phyloP scores from a whole-genome alignment of 2,113 vertebrate genomes.

The Scartelaos histophorus region DNA sequence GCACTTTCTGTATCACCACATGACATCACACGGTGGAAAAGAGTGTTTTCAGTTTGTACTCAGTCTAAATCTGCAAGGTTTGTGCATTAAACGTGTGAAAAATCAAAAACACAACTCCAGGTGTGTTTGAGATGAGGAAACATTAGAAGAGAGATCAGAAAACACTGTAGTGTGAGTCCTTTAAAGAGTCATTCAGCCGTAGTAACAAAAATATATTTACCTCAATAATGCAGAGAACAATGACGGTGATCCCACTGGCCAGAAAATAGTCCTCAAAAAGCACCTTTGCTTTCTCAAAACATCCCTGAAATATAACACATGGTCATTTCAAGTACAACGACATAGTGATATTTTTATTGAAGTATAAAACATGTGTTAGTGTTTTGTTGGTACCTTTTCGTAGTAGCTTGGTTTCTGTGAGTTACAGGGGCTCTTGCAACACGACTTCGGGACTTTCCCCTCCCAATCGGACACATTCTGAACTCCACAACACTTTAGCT shows the following conservation, averaged over 20 bases:
- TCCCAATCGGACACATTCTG: slow-evolving; percentile 50
- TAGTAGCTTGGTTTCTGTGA: rapidly evolving
- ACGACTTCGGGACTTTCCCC: background rate
- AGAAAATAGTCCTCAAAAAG: slow-evolving; percentile 72
- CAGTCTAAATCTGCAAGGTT: too few species aligned
- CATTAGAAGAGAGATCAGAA: too few species aligned
- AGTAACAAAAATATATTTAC: slow-evolving; percentile 44
- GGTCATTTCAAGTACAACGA: background rate
- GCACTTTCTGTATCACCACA: too few species aligned
- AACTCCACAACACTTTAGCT: slow-evolving; percentile 76
- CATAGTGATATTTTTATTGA: background rate
- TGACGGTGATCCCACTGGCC: slow-evolving; percentile 67
- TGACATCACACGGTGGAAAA: too few species aligned
- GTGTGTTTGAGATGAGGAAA: too few species aligned
- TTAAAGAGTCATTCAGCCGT: background rate
- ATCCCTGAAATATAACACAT: slow-evolving; percentile 64
- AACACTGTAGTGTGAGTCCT: too few species aligned
- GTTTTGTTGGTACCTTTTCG: slow-evolving; percentile 19
- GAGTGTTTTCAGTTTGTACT: too few species aligned
- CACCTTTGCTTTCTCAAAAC: background rate
- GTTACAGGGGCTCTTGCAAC: rapidly evolving
- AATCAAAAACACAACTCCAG: too few species aligned
- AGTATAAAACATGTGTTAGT: background rate
- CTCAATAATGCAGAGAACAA: slow-evolving; percentile 77
- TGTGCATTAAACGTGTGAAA: too few species aligned